These are phyloP conservation scores for Silurus meridionalis DNA, from an alignment of 2,113 vertebrate genomes.

Conservation along the genomic window DNA sequence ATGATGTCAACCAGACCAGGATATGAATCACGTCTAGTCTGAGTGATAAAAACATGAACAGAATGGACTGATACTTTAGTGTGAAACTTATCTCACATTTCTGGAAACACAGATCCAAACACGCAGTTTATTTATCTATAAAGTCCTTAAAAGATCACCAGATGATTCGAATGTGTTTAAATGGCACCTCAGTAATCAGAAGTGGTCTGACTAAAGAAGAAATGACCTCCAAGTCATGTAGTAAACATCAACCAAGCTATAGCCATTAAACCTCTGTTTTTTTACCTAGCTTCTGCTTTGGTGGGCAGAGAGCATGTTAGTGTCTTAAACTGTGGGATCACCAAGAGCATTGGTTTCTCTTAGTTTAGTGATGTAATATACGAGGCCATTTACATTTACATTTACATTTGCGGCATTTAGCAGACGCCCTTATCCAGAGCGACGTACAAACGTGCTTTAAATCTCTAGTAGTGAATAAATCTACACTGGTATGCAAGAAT, in stretches of 20 bases:
- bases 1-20: neutral
- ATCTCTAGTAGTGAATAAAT: too few species aligned
- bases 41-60: neutral
- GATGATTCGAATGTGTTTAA: neutral
- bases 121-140: neutral
- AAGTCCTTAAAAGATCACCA: neutral
- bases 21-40: neutral
- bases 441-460: too few species aligned
- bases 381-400: too few species aligned
- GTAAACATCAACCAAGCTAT: neutral
- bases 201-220: neutral
- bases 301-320: neutral
- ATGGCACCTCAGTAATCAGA: neutral
- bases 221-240: neutral
- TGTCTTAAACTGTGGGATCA: neutral
- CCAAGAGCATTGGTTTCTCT: too few species aligned
- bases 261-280: neutral
- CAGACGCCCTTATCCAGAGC: too few species aligned
- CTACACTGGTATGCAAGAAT: too few species aligned
- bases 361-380: too few species aligned
- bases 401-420: too few species aligned
- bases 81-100: neutral
- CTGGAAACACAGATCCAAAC: neutral
- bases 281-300: neutral
- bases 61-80: neutral